Conservation (phyloP, 2,888 invertebrate genomes). For the Clanis bilineata region DNA sequence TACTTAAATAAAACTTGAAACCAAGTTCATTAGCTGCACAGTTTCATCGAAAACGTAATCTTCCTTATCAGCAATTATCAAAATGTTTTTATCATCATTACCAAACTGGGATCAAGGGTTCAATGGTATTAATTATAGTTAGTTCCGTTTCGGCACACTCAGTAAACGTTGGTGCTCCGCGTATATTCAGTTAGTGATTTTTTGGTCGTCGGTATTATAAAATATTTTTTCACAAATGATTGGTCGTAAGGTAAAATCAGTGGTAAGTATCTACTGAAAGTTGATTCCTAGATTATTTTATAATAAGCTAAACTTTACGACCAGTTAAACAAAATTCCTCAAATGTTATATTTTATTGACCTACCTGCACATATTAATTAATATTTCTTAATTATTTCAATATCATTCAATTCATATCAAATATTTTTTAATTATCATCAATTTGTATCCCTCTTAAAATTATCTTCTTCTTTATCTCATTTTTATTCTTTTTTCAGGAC, state of each 20-base stretch:
- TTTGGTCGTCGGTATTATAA: background rate
- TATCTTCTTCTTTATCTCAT: no score
- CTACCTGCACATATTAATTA: no score
- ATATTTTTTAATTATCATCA: no score
- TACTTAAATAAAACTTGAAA: background rate
- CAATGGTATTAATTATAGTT: conserved; percentile 11
- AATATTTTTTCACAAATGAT: background rate
- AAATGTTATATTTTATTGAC: no score
- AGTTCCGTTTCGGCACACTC: conserved; percentile 17
- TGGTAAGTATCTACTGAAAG: conserved; percentile 3
- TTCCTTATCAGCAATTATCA: conserved; percentile 16
- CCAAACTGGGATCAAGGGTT: conserved; percentile 17
- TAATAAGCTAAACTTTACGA: background rate
- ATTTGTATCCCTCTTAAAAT: no score
- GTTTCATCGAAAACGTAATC: background rate
- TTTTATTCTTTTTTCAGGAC: conserved; percentile 50
- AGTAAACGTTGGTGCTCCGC: background rate
- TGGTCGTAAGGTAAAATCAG: conserved; percentile 10
- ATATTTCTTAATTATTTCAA: no score
- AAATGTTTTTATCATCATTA: conserved; percentile 9
- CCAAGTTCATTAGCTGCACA: background rate
- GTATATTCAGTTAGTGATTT: background rate
- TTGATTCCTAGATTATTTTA: background rate
- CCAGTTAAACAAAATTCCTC: no score
- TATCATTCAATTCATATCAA: no score